These are phyloP conservation scores for Tribolium madens DNA, from an alignment of 1,140 invertebrate species.

Conservation along the genomic window DNA sequence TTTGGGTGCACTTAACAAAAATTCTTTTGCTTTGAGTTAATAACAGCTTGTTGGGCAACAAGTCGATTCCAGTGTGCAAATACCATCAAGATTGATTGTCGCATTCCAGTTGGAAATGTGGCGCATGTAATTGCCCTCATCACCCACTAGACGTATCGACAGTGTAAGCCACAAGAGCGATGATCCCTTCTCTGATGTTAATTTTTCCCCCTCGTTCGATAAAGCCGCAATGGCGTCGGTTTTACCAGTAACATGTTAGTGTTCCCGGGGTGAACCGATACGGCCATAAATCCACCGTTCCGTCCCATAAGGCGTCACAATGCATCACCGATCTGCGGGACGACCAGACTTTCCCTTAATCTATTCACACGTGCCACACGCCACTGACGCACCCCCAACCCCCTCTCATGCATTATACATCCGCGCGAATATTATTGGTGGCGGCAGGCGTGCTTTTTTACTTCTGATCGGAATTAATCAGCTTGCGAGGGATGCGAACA, in stretches of 20 bases:
- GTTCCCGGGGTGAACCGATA: not conserved
- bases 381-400: not conserved
- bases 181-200: slow-evolving; percentile 5
- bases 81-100: slow-evolving; percentile 13
- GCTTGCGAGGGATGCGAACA: not conserved
- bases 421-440: slow-evolving; percentile 1
- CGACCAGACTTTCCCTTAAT: slow-evolving; percentile 15
- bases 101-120: slow-evolving; percentile 13
- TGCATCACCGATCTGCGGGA: slow-evolving; percentile 30
- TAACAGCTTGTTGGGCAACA: slow-evolving; percentile 5
- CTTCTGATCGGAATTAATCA: slow-evolving; percentile 21
- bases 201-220: not conserved
- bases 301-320: slow-evolving; percentile 28
- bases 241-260: not conserved
- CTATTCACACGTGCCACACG: slow-evolving; percentile 34
- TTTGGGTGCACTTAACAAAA: too few species aligned
- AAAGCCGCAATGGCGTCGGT: not conserved
- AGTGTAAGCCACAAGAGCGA: not conserved
- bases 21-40: too few species aligned
- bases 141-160: slow-evolving; percentile 5
- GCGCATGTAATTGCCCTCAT: slow-evolving; percentile 14
- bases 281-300: slow-evolving; percentile 8
- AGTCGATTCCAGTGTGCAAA: not conserved
- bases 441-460: slow-evolving; percentile 9
- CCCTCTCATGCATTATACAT: slow-evolving; percentile 16